These are phyloP conservation scores for Anodontia alba DNA, from an alignment of 2,888 invertebrate genomes.

Conservation along the genomic window DNA sequence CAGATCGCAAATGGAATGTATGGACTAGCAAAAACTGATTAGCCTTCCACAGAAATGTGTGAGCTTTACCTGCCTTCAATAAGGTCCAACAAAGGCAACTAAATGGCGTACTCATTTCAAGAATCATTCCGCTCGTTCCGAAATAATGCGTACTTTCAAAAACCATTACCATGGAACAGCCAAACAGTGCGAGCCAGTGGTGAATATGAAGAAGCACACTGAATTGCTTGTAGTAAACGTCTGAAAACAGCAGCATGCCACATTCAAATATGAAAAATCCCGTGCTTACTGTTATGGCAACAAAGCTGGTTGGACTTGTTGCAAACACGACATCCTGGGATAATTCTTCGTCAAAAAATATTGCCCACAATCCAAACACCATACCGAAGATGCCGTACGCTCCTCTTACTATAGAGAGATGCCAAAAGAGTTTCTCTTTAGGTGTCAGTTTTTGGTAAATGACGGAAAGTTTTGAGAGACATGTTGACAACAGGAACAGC, in stretches of 20 bases:
- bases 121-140: slow-evolving; percentile 72
- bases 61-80: slow-evolving; percentile 74
- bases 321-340: slow-evolving; percentile 73
- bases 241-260: slow-evolving; percentile 59
- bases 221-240: too few species aligned
- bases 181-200: slow-evolving; percentile 77
- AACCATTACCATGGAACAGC: slow-evolving; percentile 64
- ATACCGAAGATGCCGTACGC: slow-evolving; percentile 75
- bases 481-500: slow-evolving; percentile 57
- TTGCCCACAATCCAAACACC: slow-evolving; percentile 69
- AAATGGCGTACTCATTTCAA: slow-evolving; percentile 81
- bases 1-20: slow-evolving; percentile 78
- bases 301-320: slow-evolving; percentile 71
- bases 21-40: slow-evolving; percentile 80
- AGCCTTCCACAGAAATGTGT: slow-evolving; percentile 74
- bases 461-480: slow-evolving; percentile 36
- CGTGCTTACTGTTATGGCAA: slow-evolving; percentile 70
- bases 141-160: slow-evolving; percentile 74
- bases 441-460: slow-evolving; percentile 68
- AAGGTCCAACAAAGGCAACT: slow-evolving; percentile 81
- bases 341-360: slow-evolving; percentile 72
- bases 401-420: slow-evolving; percentile 75
- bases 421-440: slow-evolving; percentile 80
- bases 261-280: slow-evolving; percentile 81
- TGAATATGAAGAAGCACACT: slow-evolving; percentile 72